Base-by-base conservation (phyloP, 2,113 vertebrate species). In the Hipposideros armiger region DNA sequence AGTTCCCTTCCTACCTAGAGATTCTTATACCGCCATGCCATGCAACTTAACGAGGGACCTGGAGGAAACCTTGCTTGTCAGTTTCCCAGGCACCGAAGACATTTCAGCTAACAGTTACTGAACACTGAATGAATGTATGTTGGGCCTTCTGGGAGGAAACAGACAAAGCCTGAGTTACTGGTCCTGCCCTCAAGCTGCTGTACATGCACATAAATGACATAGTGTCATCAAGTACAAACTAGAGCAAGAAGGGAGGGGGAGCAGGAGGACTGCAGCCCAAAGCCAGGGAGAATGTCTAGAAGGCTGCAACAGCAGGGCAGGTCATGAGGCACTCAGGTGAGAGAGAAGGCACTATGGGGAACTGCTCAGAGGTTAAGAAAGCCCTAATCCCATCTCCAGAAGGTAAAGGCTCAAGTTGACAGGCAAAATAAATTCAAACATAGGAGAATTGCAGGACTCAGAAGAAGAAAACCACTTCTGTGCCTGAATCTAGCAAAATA, bases 341-440 rank as follows among this genome's bases (percentile, higher is more conserved):
- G 54, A 78, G 77, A 78, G 7, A 73, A 91, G 24, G 24, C 67
- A 87, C 45, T 52, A 72, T 0, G 1, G 70, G 54, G 77, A 47
- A 47, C 50, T 77, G 30, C 11, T 50, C 22, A 56, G 60, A 64
- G 56, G 42, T 66, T n/a, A 73, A 60, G 85, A 90, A 32, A 22
- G 26, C 47, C 19, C 19, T 60, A 54, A 69, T n/a, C 54, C 16
- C 58, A 54, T 1, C 10, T 80, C 66, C 60, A 52, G 66, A 64
- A 56, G 36, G 89, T 45, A 88, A 84, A n/a, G 82, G 26, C 45
- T 64, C 30, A 17, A 88, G 47, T 67, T 60, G 67, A 64, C 7
- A 64, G 64, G 64, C 81, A 81, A 86, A 82, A 87, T 72, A 81
- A 90, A 87, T 77, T 69, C 19, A 83, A 91, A 69, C 36, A 58